Evolutionary conservation across 2,113 vertebrate genomes (phyloP).

Genomic region (Hyperoodon ampullatus): DNA sequence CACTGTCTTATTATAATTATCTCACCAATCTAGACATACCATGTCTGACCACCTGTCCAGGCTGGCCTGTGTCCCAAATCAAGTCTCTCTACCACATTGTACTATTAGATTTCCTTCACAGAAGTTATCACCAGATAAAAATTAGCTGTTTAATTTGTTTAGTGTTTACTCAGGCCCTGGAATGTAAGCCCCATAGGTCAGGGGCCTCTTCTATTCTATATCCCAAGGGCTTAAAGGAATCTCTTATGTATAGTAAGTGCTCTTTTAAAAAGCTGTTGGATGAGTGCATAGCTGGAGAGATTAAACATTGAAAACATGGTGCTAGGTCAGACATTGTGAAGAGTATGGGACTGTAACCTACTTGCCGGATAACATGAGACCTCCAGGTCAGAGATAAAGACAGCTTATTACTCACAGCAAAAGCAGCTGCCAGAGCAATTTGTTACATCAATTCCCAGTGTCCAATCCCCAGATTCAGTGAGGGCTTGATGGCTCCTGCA

Average conservation of each 20-base stretch:
- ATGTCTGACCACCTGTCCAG: background rate
- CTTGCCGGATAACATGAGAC: background rate
- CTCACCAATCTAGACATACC: background rate
- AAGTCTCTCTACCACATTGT: no score
- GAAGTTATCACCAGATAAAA: background rate
- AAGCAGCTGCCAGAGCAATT: background rate
- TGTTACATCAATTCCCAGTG: background rate
- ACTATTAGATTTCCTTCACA: background rate
- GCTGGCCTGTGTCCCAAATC: no score
- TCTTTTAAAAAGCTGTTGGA: background rate
- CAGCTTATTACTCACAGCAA: background rate
- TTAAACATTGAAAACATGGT: background rate
- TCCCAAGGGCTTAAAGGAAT: background rate
- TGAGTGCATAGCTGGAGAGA: background rate
- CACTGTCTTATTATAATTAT: background rate
- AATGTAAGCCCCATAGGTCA: background rate
- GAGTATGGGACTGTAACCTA: background rate
- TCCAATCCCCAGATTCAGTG: background rate
- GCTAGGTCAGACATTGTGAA: background rate
- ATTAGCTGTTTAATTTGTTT: background rate
- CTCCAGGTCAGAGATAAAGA: background rate
- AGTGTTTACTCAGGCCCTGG: background rate
- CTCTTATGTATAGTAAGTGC: background rate
- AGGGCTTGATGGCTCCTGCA: background rate
- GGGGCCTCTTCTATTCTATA: background rate